A percentile compares a stretch with the other conserved stretches of the same genome.
phyloP scores from a whole-genome alignment of 2,888 invertebrate genomes.

The Sialis lutaria region DNA sequence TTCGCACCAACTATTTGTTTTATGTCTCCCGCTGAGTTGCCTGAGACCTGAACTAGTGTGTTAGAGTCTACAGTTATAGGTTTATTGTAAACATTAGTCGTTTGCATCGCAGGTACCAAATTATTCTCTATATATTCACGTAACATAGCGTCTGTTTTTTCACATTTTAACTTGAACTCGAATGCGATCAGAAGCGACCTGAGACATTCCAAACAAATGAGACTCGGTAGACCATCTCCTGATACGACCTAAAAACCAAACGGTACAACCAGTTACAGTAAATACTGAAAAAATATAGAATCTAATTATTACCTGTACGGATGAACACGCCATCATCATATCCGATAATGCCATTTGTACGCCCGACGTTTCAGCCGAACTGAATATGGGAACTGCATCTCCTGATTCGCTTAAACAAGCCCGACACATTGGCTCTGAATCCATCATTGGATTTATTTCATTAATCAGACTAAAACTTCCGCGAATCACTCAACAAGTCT shows the following conservation, averaged over 20 bases:
- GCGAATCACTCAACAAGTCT: no score
- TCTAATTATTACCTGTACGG: constrained; percentile 19
- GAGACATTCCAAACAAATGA: constrained; percentile 22
- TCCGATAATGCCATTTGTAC: constrained; percentile 20
- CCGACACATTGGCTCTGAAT: constrained; percentile 19
- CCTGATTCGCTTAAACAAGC: constrained; percentile 23
- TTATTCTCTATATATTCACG: constrained; percentile 14
- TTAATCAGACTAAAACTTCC: not conserved
- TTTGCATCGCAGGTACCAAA: constrained; percentile 2
- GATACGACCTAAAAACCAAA: constrained; percentile 16
- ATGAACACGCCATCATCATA: constrained; percentile 25
- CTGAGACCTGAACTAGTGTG: not conserved
- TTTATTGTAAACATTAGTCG: not conserved
- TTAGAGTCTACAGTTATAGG: constrained; percentile 4
- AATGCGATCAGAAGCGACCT: constrained; percentile 21
- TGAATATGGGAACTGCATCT: constrained; percentile 22
- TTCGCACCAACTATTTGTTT: constrained; percentile 5
- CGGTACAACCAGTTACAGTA: constrained; percentile 1
- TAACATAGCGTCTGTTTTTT: constrained; percentile 22
- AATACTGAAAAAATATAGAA: constrained; percentile 4
- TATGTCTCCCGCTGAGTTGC: not conserved
- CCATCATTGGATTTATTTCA: constrained; percentile 2
- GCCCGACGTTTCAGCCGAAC: constrained; percentile 17
- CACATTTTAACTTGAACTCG: constrained; percentile 24
- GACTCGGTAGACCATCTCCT: constrained; percentile 22